Percentiles rank a stretch among this genome's conserved stretches.
Evolutionary conservation across 2,797 vertebrate species (phyloP).

Genomic region (Zenarchopterus dispar): DNA sequence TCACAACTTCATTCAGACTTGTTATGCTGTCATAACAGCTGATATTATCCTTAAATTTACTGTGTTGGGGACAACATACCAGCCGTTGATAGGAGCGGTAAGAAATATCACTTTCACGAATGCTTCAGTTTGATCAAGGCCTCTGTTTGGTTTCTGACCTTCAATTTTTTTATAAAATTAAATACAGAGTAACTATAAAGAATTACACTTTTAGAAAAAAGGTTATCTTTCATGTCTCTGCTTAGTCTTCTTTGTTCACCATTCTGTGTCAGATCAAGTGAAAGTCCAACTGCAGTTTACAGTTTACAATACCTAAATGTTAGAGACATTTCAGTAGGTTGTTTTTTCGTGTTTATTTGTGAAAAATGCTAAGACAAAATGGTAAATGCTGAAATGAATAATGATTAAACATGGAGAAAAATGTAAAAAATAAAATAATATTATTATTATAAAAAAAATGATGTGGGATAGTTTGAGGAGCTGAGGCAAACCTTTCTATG

Average conservation of each 20-base stretch:
- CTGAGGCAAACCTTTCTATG: too few relatives aligned
- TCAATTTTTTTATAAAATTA: too few relatives aligned
- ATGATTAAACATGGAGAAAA: neutral
- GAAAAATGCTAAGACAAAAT: neutral
- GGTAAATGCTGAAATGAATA: too few relatives aligned
- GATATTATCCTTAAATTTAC: too few relatives aligned
- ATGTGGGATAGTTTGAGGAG: neutral
- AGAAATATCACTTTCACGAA: neutral
- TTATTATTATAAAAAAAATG: neutral
- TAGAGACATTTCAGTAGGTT: neutral
- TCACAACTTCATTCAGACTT: neutral
- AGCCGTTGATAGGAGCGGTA: neutral
- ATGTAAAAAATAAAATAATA: too few relatives aligned
- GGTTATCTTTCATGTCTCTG: neutral
- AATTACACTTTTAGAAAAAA: neutral
- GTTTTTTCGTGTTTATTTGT: neutral
- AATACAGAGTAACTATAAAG: neutral
- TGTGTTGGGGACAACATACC: neutral
- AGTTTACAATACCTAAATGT: constrained; percentile 1
- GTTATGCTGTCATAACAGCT: neutral
- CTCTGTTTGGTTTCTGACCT: neutral
- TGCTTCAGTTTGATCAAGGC: neutral
- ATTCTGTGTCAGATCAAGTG: neutral
- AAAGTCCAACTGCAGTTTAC: constrained; percentile 13
- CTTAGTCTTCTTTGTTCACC: neutral